These are phyloP conservation scores for Dasypolia templi DNA, from an alignment of 2,888 invertebrate genomes.

Conservation along the genomic window DNA sequence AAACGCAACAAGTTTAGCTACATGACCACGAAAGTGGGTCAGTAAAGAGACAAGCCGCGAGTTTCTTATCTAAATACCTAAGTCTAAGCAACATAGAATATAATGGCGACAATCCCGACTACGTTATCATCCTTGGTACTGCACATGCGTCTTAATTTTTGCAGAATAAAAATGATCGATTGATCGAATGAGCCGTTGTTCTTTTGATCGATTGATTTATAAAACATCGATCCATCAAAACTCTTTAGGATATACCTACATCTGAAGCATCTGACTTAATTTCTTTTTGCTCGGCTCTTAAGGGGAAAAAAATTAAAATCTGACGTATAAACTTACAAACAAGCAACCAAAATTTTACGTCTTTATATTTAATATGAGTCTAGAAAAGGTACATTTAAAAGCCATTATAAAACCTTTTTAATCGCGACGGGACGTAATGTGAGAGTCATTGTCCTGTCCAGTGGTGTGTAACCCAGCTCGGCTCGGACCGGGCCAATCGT, in stretches of 20 bases:
- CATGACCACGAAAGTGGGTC: constrained; percentile 73
- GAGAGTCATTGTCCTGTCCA: constrained; percentile 86
- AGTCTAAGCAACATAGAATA: constrained; percentile 71
- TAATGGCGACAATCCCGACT: constrained; percentile 42
- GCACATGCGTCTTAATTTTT: constrained; percentile 25
- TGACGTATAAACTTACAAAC: no score
- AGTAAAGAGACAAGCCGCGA: constrained; percentile 68
- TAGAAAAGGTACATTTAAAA: no score
- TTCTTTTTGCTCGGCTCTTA: no score
- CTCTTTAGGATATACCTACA: neutral
- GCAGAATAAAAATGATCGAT: constrained; percentile 33
- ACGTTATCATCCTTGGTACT: no score
- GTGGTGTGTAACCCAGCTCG: constrained; percentile 79
- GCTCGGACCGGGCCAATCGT: constrained; percentile 80
- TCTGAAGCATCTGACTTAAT: no score
- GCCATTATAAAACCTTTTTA: constrained; percentile 54
- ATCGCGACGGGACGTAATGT: constrained; percentile 60
- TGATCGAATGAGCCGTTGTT: neutral
- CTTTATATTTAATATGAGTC: no score
- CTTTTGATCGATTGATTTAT: constrained; percentile 20
- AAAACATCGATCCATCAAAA: constrained; percentile 10
- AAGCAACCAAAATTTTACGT: no score
- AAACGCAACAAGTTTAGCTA: constrained; percentile 60
- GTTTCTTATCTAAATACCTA: constrained; percentile 76
- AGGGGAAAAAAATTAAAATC: no score